phyloP scores from a whole-genome alignment of 2,113 vertebrate genomes.

The Varanus salvator region DNA sequence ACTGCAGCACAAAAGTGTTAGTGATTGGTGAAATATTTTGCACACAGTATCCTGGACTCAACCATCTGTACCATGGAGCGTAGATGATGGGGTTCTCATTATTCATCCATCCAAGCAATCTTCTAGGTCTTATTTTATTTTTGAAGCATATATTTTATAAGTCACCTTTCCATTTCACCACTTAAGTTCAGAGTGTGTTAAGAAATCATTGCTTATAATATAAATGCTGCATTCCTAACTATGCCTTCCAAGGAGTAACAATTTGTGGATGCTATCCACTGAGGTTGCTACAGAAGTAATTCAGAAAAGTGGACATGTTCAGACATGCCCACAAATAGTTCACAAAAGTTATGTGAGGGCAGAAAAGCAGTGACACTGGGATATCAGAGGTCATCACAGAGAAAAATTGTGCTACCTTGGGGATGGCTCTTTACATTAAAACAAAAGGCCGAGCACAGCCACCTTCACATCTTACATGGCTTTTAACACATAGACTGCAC shows the following conservation, averaged over 20 bases:
- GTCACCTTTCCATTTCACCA: not conserved
- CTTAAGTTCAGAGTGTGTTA: slow-evolving; percentile 1
- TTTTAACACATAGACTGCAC: not conserved
- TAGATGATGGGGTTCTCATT: not conserved
- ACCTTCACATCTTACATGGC: not conserved
- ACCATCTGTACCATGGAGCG: slow-evolving; percentile 14
- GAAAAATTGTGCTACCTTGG: not conserved
- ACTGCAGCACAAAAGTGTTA: slow-evolving; percentile 14
- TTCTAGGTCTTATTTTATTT: not conserved
- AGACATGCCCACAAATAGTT: slow-evolving; percentile 22
- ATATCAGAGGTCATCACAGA: slow-evolving; percentile 8
- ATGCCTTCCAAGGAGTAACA: not conserved
- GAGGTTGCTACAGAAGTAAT: not conserved
- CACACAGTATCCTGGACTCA: not conserved
- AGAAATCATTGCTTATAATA: slow-evolving; percentile 20
- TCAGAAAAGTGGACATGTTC: slow-evolving; percentile 31
- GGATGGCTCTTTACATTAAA: not conserved
- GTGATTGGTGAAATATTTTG: slow-evolving; percentile 44
- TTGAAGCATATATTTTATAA: not conserved
- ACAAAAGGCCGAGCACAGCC: not conserved
- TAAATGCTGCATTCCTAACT: not conserved
- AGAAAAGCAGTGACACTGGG: slow-evolving; percentile 41
- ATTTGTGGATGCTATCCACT: slow-evolving; percentile 8
- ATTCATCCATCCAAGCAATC: not conserved
- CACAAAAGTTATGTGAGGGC: not conserved